Conservation (phyloP, 2,113 vertebrate species). For the Austrofundulus limnaeus region DNA sequence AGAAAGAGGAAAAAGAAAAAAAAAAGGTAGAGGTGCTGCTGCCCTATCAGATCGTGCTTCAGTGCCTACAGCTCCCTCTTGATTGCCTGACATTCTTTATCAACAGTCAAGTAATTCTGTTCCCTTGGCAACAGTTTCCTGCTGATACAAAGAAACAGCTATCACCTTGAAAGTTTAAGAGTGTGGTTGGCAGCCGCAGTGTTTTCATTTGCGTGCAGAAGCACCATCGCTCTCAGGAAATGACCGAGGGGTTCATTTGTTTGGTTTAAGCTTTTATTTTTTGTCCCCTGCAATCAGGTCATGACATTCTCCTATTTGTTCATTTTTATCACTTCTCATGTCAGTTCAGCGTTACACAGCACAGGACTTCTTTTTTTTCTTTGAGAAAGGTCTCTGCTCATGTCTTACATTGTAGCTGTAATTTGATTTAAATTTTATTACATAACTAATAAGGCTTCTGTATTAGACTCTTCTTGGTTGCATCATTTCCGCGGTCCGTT, state of each 20-base stretch:
- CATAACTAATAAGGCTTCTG: constrained; percentile 3
- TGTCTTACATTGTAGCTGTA: background rate
- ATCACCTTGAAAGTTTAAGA: constrained; percentile 75
- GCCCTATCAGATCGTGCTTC: constrained; percentile 58
- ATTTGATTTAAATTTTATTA: background rate
- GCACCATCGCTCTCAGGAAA: constrained; percentile 36
- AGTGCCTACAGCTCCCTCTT: constrained; percentile 65
- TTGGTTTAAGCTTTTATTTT: constrained; percentile 28
- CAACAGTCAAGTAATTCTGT: constrained; percentile 75
- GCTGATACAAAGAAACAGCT: constrained; percentile 71
- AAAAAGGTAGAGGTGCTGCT: constrained; percentile 46
- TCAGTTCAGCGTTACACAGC: constrained; percentile 9
- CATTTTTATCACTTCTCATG: constrained; percentile 25
- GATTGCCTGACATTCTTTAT: constrained; percentile 78
- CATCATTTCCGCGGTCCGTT: constrained; percentile 7
- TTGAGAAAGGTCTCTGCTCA: constrained; percentile 16
- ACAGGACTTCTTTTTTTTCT: background rate
- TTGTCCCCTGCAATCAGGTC: constrained; percentile 25
- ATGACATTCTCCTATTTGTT: constrained; percentile 25
- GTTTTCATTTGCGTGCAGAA: constrained; percentile 56
- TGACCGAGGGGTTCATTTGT: constrained; percentile 32
- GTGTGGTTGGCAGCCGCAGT: constrained; percentile 45
- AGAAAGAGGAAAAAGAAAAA: constrained; percentile 12
- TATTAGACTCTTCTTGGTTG: background rate
- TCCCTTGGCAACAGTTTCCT: constrained; percentile 74